Base-by-base conservation (phyloP, 1,140 invertebrate species). In the Euura lappo region DNA sequence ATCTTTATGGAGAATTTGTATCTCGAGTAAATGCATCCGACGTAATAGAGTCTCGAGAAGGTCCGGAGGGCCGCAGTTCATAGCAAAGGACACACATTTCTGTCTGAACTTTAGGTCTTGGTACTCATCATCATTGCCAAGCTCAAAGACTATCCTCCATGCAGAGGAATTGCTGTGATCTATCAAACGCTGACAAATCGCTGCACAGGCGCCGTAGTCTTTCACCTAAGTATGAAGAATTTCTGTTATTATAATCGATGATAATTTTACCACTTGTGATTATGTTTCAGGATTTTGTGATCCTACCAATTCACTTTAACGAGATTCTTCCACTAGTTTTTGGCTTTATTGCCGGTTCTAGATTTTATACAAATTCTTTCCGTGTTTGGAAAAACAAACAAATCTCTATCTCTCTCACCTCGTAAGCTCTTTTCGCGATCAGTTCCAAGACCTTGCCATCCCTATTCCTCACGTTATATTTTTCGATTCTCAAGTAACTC, bases 391-490 rank as follows among this genome's bases (percentile, higher is more conserved):
- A 28, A 0, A 28, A 64, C 65, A 44, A 7, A 68, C 43, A 11
- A 74, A 64, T 65, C 66, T 7, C 42, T 2, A 5, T 43, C 11
- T 28, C 8, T 28, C 71, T 76, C 81, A 90, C 89, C 83, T 90
- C 81, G 45, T 91, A 83, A 71, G 91, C 90, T 76, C 88, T 89
- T 71, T 89, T 84, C 4, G 90, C 91, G 45, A 91, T 83, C 51
- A 93, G 82, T 72, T 89, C 81, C n/a, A 92, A 82, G n/a, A 93
- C 87, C 76, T 88, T 86, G 7, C 91, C 91, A 80, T 93, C 90
- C 66, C 88, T 84, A 6, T 84, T 78, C 47, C 82, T 78, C 42
- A 74, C 73, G 70, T 88, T 87, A 46, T 87, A 82, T 10, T 80
- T 84, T 70, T 88, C 85, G 7, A 93, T 88, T 73, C 88, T 80